Percentiles rank a stretch among this genome's conserved stretches.
phyloP scores from a whole-genome alignment of 1,140 invertebrate species.

The Pogonomyrmex californicus region DNA sequence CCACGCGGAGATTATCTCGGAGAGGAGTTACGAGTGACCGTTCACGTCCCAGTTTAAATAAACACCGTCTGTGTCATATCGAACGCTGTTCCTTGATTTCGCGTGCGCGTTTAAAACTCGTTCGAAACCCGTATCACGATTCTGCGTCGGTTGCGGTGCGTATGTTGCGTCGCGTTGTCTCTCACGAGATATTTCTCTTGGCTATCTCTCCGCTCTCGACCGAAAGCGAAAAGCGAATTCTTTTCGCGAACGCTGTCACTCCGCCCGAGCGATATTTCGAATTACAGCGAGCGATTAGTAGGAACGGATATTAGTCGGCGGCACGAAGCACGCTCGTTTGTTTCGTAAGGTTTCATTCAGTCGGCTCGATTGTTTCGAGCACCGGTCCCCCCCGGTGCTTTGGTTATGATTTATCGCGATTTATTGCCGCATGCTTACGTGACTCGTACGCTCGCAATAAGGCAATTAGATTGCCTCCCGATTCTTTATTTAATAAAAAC shows the following conservation, averaged over 20 bases:
- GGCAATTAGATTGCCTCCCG: constrained; percentile 42
- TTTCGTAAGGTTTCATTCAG: constrained; percentile 60
- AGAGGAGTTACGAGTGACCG: constrained; percentile 83
- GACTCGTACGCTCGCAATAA: constrained; percentile 50
- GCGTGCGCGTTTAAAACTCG: constrained; percentile 30
- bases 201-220: neutral
- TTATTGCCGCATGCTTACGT: constrained; percentile 25
- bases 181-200: neutral
- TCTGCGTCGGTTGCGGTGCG: neutral
- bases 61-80: constrained; percentile 51
- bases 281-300: constrained; percentile 46
- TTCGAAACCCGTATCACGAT: neutral
- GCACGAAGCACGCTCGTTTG: constrained; percentile 39
- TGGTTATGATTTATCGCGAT: constrained; percentile 54
- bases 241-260: constrained; percentile 21
- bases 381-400: constrained; percentile 22
- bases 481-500: constrained; percentile 59
- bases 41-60: constrained; percentile 81
- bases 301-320: constrained; percentile 45
- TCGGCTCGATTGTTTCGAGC: constrained; percentile 36
- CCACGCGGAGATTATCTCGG: constrained; percentile 84
- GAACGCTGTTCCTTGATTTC: constrained; percentile 50
- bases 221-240: neutral
- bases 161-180: constrained; percentile 7
- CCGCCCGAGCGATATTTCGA: constrained; percentile 44